These are phyloP conservation scores for Emmelina monodactyla DNA, from an alignment of 2,888 invertebrate genomes.

Conservation along the genomic window DNA sequence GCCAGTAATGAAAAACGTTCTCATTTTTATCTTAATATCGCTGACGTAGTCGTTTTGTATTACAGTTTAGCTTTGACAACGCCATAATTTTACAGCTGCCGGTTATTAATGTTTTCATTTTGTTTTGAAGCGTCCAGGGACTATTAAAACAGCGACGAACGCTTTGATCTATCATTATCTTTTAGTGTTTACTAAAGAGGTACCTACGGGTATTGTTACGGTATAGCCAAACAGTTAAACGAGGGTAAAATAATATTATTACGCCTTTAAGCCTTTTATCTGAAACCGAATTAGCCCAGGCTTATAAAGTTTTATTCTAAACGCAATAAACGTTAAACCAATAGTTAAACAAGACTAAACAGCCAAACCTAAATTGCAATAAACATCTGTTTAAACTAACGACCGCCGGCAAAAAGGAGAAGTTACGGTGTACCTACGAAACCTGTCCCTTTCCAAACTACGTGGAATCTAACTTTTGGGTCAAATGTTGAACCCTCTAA, in stretches of 20 bases:
- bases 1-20: background rate
- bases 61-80: slow-evolving; percentile 2
- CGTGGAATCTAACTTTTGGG: background rate
- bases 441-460: background rate
- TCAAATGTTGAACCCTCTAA: no score
- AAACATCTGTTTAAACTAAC: slow-evolving; percentile 1
- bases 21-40: slow-evolving; percentile 1
- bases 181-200: no score
- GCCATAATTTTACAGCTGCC: background rate
- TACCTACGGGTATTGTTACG: no score
- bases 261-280: no score
- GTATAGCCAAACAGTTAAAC: no score
- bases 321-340: background rate
- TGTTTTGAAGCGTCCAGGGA: no score
- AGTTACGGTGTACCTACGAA: background rate
- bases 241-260: no score
- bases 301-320: no score
- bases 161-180: no score
- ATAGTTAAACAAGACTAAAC: background rate
- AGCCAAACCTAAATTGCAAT: background rate
- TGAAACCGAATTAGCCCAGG: no score
- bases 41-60: slow-evolving; percentile 1
- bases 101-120: slow-evolving; percentile 1
- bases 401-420: background rate
- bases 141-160: no score